phyloP scores from a whole-genome alignment of 2,888 invertebrate species.

The Dione juno region DNA sequence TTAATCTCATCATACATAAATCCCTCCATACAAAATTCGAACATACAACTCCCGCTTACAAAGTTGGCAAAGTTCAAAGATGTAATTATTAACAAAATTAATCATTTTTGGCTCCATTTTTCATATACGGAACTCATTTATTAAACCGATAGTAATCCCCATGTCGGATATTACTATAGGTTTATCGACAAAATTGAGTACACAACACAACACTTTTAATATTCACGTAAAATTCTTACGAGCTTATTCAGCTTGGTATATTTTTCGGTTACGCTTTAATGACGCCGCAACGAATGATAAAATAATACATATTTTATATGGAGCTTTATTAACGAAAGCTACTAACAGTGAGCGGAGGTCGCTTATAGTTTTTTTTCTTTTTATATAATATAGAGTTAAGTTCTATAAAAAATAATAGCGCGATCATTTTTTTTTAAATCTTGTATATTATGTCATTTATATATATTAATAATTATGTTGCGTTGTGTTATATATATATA shows the following conservation, averaged over 20 bases:
- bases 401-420: too few species aligned
- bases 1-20: too few species aligned
- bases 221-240: slow-evolving; percentile 39
- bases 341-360: neutral
- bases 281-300: slow-evolving; percentile 22
- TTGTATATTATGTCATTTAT: too few species aligned
- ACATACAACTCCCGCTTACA: neutral
- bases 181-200: slow-evolving; percentile 35
- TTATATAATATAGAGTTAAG: neutral
- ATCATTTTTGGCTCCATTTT: neutral
- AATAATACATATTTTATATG: slow-evolving; percentile 25
- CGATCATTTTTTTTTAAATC: too few species aligned
- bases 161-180: slow-evolving; percentile 25
- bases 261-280: slow-evolving; percentile 20
- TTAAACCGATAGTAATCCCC: slow-evolving; percentile 30
- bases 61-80: too few species aligned
- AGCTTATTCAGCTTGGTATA: slow-evolving; percentile 28
- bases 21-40: neutral
- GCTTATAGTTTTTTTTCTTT: neutral
- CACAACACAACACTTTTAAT: slow-evolving; percentile 37
- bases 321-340: neutral
- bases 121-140: slow-evolving; percentile 13
- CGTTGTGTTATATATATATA: too few species aligned
- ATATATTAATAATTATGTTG: too few species aligned
- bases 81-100: slow-evolving; percentile 3